Evolutionary conservation across 2,113 vertebrate genomes (phyloP).

Genomic region (Albula glossodonta): DNA sequence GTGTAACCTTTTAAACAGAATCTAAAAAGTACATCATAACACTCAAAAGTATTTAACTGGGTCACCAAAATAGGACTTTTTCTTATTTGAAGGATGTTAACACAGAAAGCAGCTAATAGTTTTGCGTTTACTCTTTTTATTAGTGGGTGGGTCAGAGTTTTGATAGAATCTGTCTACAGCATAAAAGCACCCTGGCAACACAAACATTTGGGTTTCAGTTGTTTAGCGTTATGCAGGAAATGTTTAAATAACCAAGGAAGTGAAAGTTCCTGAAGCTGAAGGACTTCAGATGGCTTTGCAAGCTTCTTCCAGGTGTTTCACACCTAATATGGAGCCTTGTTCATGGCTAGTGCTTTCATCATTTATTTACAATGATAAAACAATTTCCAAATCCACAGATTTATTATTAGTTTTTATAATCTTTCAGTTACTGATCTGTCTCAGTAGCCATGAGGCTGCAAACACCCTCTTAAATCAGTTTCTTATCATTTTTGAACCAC

Average conservation of each 20-base stretch:
- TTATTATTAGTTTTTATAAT: too few species aligned
- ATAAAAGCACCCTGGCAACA: neutral
- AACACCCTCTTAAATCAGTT: neutral
- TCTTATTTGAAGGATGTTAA: neutral
- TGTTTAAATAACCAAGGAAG: neutral
- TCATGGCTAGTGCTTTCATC: neutral
- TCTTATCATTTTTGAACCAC: neutral
- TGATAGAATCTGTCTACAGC: neutral
- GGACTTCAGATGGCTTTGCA: too few species aligned
- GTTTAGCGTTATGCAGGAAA: neutral
- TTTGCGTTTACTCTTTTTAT: neutral
- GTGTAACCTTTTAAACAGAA: too few species aligned
- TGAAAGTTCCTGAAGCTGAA: neutral
- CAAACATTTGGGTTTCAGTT: neutral
- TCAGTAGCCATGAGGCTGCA: neutral
- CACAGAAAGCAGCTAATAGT: neutral
- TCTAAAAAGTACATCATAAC: too few species aligned
- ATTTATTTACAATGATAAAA: neutral
- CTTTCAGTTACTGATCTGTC: neutral
- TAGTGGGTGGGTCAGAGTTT: neutral
- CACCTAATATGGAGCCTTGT: neutral
- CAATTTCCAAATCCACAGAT: too few species aligned
- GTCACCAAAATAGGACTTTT: neutral
- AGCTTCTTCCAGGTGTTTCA: neutral
- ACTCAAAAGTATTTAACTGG: neutral